phyloP scores from a whole-genome alignment of 2,888 invertebrate genomes.

The Ephialtes manifestator region DNA sequence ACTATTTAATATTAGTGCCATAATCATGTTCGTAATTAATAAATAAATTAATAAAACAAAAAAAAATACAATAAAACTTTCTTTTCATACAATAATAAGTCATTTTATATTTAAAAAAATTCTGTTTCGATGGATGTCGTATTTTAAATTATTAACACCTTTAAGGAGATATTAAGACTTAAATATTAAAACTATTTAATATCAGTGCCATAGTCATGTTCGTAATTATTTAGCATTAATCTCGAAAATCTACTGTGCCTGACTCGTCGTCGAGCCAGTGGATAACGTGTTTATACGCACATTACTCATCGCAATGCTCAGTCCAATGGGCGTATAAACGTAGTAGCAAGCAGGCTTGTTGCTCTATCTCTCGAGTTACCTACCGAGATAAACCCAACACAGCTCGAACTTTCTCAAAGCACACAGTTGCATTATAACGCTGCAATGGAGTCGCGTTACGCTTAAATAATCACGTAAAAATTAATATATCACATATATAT shows the following conservation, averaged over 20 bases:
- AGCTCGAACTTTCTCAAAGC: conserved; percentile 52
- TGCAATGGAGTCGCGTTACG: conserved; percentile 35
- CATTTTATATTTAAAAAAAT: too few relatives aligned
- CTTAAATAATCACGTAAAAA: conserved; percentile 46
- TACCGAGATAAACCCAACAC: conserved; percentile 51
- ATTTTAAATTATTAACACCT: background rate
- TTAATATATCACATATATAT: background rate
- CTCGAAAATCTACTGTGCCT: background rate
- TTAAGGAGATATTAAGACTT: background rate
- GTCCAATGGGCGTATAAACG: conserved; percentile 27
- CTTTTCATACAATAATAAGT: too few relatives aligned
- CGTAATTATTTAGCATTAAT: conserved; percentile 20
- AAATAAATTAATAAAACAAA: too few relatives aligned
- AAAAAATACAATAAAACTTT: too few relatives aligned
- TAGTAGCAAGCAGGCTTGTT: conserved; percentile 21
- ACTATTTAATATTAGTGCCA: too few relatives aligned
- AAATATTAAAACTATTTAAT: background rate
- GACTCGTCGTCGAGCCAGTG: conserved; percentile 2
- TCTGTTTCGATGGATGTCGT: background rate
- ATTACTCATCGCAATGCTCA: conserved; percentile 63
- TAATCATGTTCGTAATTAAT: too few relatives aligned
- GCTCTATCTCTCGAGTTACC: conserved; percentile 46
- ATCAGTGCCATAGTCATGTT: background rate
- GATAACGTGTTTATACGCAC: conserved; percentile 68
- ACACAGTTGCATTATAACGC: conserved; percentile 6